Evolutionary conservation across 2,888 invertebrate species (phyloP), one percentile per base, ranked within the genome.

Genomic region (Lasioglossum marginatum): DNA sequence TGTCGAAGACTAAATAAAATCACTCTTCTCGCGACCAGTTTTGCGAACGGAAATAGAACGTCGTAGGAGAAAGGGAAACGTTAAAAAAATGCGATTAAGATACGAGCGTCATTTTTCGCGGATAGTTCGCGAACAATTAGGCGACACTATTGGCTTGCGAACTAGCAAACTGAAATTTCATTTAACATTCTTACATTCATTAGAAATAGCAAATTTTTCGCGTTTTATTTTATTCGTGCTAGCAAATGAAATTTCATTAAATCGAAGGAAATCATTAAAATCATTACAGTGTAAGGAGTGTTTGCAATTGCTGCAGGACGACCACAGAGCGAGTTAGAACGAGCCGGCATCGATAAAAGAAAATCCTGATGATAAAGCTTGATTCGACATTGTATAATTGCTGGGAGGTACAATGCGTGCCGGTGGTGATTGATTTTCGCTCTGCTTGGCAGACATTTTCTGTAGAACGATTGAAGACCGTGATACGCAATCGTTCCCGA

Each of bases 401-500:
- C 14, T 27, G 31, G 27, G n/a, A 27, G 27, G 16, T 16, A 31
- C 27, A 2, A 66, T 23, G 19, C 34, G 2, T 66, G 31, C 19
- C 19, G 23, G 23, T 10, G 6, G 34, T 23, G 66, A 68, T 68
- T 68, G 37, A 68, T 12, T 68, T n/a, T n/a, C n/a, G 37, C 10
- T 68, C 68, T 37, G n/a, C n/a, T 23, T n/a, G 68, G n/a, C 19
- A 37, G 40, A 37, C 14, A 68, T 40, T 2, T 68, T 37, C 10
- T 40, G 0, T 5, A n/a, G 4, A 68, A 23, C 68, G 68, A 68
- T 37, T n/a, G 37, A n/a, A 14, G 12, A 4, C 0, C 3, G 8
- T 8, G 66, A 66, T 23, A 34, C 23, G 68, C 82, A n/a, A 79
- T 73, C 31, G n/a, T 60, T 45, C 27, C 16, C 12, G 34, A 77